Conservation (phyloP, 2,888 invertebrate genomes). For the Mesorhabditis spiculigera region DNA sequence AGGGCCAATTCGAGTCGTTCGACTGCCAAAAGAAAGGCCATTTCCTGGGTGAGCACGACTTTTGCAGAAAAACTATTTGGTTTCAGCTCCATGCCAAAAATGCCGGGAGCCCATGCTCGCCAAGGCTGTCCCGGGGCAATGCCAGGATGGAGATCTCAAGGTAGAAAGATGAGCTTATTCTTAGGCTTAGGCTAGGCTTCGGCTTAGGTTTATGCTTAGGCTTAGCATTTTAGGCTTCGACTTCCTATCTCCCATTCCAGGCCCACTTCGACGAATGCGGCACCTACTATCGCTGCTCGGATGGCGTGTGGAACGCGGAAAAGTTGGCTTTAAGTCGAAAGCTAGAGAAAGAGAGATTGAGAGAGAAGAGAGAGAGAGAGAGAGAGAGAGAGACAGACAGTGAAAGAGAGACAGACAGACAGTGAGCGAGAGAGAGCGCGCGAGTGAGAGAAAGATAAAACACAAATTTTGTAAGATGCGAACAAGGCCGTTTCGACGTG, state of each 20-base stretch:
- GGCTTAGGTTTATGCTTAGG: not conserved
- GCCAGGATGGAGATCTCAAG: not conserved
- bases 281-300: not conserved
- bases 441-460: not conserved
- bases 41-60: too few species aligned
- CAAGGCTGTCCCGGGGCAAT: not conserved
- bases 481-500: not conserved
- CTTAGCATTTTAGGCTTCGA: too few species aligned
- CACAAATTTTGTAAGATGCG: not conserved
- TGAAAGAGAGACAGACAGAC: too few species aligned
- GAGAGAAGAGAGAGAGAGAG: too few species aligned
- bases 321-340: not conserved
- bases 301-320: not conserved
- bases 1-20: too few species aligned
- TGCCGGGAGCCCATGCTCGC: not conserved
- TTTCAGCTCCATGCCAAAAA: too few species aligned
- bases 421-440: too few species aligned
- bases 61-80: too few species aligned
- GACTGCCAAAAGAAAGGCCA: too few species aligned
- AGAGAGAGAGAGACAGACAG: too few species aligned
- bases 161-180: not conserved
- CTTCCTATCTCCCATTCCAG: too few species aligned
- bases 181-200: not conserved
- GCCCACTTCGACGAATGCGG: not conserved
- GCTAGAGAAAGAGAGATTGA: too few species aligned